Base-by-base conservation (phyloP, 2,888 invertebrate species). In the Drosophila nr. perissopoda region DNA sequence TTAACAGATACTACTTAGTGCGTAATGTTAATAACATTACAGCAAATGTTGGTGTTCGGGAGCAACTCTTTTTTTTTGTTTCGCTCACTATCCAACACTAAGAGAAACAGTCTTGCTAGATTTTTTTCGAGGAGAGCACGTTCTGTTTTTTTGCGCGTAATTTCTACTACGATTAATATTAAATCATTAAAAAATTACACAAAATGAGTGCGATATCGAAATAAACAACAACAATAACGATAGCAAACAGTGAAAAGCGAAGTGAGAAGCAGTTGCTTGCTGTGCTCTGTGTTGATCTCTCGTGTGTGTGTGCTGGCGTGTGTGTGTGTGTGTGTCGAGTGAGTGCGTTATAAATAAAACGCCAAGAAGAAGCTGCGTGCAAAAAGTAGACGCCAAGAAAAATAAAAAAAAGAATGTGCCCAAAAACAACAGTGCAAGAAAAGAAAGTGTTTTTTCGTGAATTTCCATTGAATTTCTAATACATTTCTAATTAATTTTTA, bases 311-410 rank as follows among this genome's bases (percentile, higher is more conserved):
- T 71, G 67, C 69, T 82, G 70, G 73, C n/a, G n/a, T 60, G 73
- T 60, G 69, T 78, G 70, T 72, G 66, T 72, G 82, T 72, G 73
- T 79, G 73, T 68, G 70, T 53, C 58, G 51, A 67, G 63, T 64
- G 77, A 75, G 79, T 80, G 79, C 79, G 80, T 85, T 85, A 85
- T 84, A 87, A 85, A 85, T 87, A 85, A 85, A 85, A 84, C 87
- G 85, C 83, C 77, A 75, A 78, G 85, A 78, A 78, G 68, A 85
- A 83, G 81, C 83, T 80, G 83, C 73, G 85, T 85, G 83, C 83
- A 78, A 85, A 83, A 82, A 79, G 81, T 72, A 81, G 81, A 81
- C 79, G 81, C 81, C 57, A 76, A 81, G 79, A 84, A 79, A 76
- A 78, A 84, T 80, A 86, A 84, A 78, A 84, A 80, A 86, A 84